Evolutionary conservation across 2,113 vertebrate species (phyloP).

Genomic region (Antechinus flavipes): DNA sequence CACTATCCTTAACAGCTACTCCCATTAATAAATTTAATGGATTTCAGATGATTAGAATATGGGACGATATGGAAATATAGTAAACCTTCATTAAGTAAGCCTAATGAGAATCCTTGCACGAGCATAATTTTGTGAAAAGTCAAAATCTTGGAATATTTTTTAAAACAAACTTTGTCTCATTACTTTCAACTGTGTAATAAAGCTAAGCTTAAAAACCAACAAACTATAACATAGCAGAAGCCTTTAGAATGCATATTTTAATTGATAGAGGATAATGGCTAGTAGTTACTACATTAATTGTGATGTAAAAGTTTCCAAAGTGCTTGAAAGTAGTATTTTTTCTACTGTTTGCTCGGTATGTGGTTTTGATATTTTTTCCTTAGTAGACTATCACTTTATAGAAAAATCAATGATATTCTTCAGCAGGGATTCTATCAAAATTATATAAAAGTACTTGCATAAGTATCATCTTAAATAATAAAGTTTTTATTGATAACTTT

Average conservation of each 20-base stretch:
- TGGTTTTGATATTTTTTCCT: background rate
- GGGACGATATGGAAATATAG: slow-evolving; percentile 32
- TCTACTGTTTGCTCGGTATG: slow-evolving; percentile 3
- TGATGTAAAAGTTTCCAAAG: background rate
- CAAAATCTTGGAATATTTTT: background rate
- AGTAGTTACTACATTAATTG: background rate
- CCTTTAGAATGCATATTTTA: background rate
- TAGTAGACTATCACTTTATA: background rate
- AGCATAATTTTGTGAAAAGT: slow-evolving; percentile 1
- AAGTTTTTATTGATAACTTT: background rate
- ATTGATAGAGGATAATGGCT: background rate
- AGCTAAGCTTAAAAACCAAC: background rate
- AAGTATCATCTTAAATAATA: background rate
- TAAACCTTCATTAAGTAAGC: background rate
- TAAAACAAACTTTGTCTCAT: slow-evolving; percentile 5
- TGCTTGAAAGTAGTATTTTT: background rate
- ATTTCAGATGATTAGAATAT: background rate
- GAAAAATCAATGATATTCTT: slow-evolving; percentile 23
- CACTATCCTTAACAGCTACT: background rate
- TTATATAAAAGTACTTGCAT: background rate
- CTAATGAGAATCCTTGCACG: slow-evolving; percentile 25
- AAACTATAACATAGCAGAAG: background rate
- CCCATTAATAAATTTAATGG: slow-evolving; percentile 36
- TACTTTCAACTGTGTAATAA: background rate
- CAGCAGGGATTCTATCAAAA: background rate